Evolutionary conservation across 2,797 vertebrate species (phyloP).

Genomic region (Pitangus sulphuratus): DNA sequence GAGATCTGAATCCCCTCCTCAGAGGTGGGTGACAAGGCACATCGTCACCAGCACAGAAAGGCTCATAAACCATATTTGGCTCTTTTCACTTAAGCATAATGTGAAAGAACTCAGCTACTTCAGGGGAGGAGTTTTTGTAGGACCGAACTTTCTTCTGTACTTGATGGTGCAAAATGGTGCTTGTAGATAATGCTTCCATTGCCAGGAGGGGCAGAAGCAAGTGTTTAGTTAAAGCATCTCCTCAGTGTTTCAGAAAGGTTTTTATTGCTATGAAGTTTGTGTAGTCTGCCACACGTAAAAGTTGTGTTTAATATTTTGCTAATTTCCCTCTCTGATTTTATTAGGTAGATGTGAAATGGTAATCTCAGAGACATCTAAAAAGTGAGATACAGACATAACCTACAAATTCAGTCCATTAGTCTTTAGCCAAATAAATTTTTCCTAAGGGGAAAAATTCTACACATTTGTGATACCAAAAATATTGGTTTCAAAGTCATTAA

Average conservation of each 20-base stretch:
- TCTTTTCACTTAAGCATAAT: not conserved
- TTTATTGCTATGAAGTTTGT: not conserved
- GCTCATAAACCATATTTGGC: not conserved
- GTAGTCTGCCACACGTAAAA: not conserved
- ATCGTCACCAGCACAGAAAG: not conserved
- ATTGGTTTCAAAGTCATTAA: not conserved
- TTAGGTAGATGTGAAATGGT: not conserved
- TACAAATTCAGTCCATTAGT: not conserved
- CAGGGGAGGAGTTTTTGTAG: not conserved
- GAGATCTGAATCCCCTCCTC: not conserved
- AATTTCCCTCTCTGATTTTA: not conserved
- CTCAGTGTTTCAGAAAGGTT: not conserved
- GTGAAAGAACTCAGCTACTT: not conserved
- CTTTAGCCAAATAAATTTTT: not conserved
- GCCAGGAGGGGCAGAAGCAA: not conserved
- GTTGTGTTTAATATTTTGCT: constrained; percentile 15
- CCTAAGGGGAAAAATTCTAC: not conserved
- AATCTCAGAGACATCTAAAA: constrained; percentile 1
- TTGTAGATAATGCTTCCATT: not conserved
- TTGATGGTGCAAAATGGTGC: not conserved
- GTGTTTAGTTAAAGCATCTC: not conserved
- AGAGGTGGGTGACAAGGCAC: not conserved
- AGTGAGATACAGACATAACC: not conserved
- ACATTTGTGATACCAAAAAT: not conserved
- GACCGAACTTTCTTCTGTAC: not conserved